These are phyloP conservation scores for Monopis laevigella DNA, from an alignment of 2,888 invertebrate species.

Conservation along the genomic window DNA sequence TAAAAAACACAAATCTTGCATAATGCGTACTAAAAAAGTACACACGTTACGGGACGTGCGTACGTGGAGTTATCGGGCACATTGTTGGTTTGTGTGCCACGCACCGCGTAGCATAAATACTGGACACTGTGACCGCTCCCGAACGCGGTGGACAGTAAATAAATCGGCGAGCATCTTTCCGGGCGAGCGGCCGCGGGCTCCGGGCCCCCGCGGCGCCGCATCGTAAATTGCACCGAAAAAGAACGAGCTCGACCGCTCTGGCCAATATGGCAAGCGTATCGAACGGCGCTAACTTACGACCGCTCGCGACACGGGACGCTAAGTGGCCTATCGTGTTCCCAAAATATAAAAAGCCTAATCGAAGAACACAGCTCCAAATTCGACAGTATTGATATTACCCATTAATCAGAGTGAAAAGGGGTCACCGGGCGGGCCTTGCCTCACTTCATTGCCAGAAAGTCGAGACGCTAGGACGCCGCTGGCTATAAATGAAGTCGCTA, in stretches of 20 bases:
- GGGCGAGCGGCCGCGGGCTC: constrained; percentile 31
- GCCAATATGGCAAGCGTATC: constrained; percentile 53
- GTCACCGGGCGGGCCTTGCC: constrained; percentile 5
- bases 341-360: constrained; percentile 45
- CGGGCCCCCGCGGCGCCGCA: constrained; percentile 40
- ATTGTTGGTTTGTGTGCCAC: constrained; percentile 6
- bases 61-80: constrained; percentile 2
- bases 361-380: constrained; percentile 30
- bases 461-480: constrained; percentile 20
- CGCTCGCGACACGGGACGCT: constrained; percentile 47
- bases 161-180: constrained; percentile 49
- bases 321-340: constrained; percentile 63
- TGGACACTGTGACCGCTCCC: constrained; percentile 47
- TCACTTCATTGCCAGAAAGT: background rate
- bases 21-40: too few species aligned
- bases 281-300: constrained; percentile 55
- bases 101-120: constrained; percentile 48
- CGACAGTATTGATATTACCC: constrained; percentile 28
- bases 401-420: constrained; percentile 48
- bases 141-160: constrained; percentile 42
- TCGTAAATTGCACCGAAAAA: constrained; percentile 59
- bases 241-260: constrained; percentile 29
- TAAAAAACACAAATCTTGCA: too few species aligned
- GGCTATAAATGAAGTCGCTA: too few species aligned
- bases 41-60: constrained; percentile 1